Percentiles rank a stretch among this genome's conserved stretches.
phyloP scores from a whole-genome alignment of 2,113 vertebrate species.

The Erythrocebus patas region DNA sequence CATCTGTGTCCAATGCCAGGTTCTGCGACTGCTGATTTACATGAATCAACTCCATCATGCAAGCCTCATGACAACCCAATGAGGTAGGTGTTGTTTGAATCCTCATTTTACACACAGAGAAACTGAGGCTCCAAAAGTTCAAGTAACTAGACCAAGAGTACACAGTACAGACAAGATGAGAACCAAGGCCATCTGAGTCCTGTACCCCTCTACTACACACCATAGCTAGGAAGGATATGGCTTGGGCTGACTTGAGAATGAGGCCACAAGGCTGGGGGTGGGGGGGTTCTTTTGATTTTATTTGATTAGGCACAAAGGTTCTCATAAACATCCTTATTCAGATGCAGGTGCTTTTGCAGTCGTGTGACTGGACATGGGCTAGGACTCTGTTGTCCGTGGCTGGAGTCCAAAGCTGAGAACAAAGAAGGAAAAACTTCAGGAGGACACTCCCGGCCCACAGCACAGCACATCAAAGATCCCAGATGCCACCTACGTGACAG shows the following conservation, averaged over 20 bases:
- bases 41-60: neutral
- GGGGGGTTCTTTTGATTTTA: neutral
- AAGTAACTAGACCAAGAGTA: neutral
- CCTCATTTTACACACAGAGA: neutral
- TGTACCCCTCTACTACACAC: neutral
- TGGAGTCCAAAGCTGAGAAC: neutral
- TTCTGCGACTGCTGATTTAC: neutral
- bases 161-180: neutral
- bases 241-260: neutral
- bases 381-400: neutral
- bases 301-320: neutral
- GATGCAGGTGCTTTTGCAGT: neutral
- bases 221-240: neutral
- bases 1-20: neutral
- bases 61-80: neutral
- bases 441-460: neutral
- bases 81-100: neutral
- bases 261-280: neutral
- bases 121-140: neutral
- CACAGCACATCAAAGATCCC: neutral
- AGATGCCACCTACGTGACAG: neutral
- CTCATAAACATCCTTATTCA: neutral
- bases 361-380: neutral
- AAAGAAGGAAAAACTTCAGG: neutral
- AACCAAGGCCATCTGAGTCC: neutral